These are phyloP conservation scores for Pachliopta kotzebuea DNA, from an alignment of 2,888 invertebrate species.

Conservation along the genomic window DNA sequence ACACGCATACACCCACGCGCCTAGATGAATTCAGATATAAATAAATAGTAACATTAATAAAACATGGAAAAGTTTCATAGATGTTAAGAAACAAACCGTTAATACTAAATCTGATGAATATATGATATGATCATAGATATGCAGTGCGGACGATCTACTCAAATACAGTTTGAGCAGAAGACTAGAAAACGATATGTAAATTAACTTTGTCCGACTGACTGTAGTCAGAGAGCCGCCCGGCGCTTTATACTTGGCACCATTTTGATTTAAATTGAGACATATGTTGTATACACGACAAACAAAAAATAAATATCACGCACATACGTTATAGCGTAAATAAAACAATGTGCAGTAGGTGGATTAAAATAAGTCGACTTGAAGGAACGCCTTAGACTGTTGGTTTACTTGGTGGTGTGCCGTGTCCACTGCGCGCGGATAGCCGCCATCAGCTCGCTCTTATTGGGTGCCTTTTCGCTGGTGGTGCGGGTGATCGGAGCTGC, in stretches of 20 bases:
- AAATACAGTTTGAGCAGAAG: slow-evolving; percentile 10
- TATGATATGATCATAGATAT: slow-evolving; percentile 51
- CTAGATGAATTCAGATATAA: not conserved
- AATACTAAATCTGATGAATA: slow-evolving; percentile 31
- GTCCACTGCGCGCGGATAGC: slow-evolving; percentile 92
- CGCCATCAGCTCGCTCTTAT: slow-evolving; percentile 91
- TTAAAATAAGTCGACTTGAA: slow-evolving; percentile 49
- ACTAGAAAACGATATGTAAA: slow-evolving; percentile 46
- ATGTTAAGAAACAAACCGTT: not conserved
- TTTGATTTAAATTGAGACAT: too few species aligned
- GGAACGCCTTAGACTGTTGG: slow-evolving; percentile 29
- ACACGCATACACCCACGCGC: not conserved
- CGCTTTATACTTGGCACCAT: too few species aligned
- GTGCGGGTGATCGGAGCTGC: slow-evolving; percentile 86
- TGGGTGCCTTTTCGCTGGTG: slow-evolving; percentile 92
- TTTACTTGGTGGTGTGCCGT: slow-evolving; percentile 91
- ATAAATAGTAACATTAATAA: not conserved
- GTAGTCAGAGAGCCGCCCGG: slow-evolving; percentile 35
- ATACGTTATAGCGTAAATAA: too few species aligned
- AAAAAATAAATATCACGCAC: too few species aligned
- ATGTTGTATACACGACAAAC: too few species aligned
- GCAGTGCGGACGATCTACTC: not conserved
- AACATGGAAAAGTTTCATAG: not conserved
- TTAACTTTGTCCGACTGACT: slow-evolving; percentile 35
- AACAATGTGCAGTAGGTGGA: too few species aligned